Evolutionary conservation across 2,113 vertebrate genomes (phyloP), one percentile per base, ranked within the genome.

Genomic region (Argyrosomus japonicus): DNA sequence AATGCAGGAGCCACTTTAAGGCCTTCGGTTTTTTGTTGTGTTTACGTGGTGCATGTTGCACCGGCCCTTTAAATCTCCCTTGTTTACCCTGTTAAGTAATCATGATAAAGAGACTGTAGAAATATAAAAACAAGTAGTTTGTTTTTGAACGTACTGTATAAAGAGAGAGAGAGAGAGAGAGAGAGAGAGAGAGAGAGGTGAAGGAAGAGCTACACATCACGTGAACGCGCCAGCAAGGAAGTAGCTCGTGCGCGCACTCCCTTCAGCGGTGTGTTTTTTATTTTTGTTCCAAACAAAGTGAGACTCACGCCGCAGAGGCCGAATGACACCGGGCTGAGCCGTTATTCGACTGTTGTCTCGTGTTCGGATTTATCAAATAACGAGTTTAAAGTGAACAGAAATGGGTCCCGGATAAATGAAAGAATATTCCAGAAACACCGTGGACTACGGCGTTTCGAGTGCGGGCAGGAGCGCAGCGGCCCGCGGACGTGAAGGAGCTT

Each of bases 371-470:
- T 61, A 10, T 27, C 7, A 15, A 3, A 43, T 15, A 53, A 18
- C 6, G 15, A 2, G 5, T 21, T 15, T 9, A 13, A 60, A 12
- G 15, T 48, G 2, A 15, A 12, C 45, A 78, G 82, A 88, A 70
- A 95, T 96, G 94, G 94, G 88, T 64, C 93, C 95, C 3, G 95
- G 95, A 32, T 96, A 88, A 91, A 63, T 43, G 63, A 77, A 51
- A 74, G 89, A 93, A 91, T 27, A 15, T 92, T 95, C 85, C 64
- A 88, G 92, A 93, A 93, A 85, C 78, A 64, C 87, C 76, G 87
- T 54, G 77, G 83, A 89, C 82, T 75, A 23, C 90, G 77, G 70
- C 79, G 75, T 71, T 89, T 88, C 27, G 81, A 79, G 68, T 56
- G 47, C 81, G 67, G 77, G 61, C 56, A 79, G 87, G 60, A 82